These are phyloP conservation scores for Erebia ligea DNA, from an alignment of 2,888 invertebrate species.

Conservation along the genomic window DNA sequence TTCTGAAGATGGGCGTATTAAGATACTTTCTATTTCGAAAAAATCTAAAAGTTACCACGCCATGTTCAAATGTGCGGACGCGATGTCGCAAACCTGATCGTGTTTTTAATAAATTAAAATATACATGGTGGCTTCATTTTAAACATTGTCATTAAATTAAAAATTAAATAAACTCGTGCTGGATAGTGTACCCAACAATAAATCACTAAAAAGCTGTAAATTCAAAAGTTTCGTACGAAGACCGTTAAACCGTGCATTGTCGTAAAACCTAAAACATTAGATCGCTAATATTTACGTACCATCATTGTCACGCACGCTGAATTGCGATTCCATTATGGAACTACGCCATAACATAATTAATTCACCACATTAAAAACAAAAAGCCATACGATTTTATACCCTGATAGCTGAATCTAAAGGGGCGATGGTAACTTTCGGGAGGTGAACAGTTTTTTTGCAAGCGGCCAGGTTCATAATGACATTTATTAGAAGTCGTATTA, in stretches of 20 bases:
- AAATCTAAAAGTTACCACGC: no score
- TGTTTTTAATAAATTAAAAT: no score
- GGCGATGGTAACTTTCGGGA: conserved; percentile 30
- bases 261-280: conserved; percentile 64
- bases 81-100: no score
- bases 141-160: background rate
- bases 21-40: no score
- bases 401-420: conserved; percentile 38
- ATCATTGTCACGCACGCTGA: conserved; percentile 80
- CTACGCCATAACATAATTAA: conserved; percentile 61
- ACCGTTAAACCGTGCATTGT: conserved; percentile 51
- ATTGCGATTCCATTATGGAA: conserved; percentile 78
- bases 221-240: conserved; percentile 60
- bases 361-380: conserved; percentile 24
- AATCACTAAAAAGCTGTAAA: conserved; percentile 34
- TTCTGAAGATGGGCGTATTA: no score
- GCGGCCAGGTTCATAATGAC: conserved; percentile 77
- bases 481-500: conserved; percentile 82
- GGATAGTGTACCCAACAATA: conserved; percentile 43
- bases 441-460: conserved; percentile 48
- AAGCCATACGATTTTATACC: conserved; percentile 40
- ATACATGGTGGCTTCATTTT: no score
- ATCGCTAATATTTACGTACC: conserved; percentile 70
- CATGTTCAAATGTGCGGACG: no score
- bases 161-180: background rate